Evolutionary conservation across 2,797 vertebrate species (phyloP).

Genomic region (Pseudochirops corinnae): DNA sequence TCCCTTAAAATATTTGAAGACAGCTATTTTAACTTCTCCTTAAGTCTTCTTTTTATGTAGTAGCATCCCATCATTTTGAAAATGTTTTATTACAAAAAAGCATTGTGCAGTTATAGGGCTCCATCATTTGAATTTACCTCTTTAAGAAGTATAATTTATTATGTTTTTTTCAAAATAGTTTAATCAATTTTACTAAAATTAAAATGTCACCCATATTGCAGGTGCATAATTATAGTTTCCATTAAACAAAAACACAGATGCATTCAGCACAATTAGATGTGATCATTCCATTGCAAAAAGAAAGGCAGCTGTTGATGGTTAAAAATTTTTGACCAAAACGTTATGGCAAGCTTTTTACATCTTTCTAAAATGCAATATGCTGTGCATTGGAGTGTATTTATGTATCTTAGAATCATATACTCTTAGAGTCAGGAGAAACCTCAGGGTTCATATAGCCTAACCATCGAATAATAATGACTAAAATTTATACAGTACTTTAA

Average conservation of each 20-base stretch:
- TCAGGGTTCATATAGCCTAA: background rate
- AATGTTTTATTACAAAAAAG: background rate
- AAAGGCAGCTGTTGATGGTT: conserved; percentile 57
- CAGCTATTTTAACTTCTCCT: background rate
- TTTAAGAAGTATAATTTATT: conserved; percentile 64
- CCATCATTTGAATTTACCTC: conserved; percentile 44
- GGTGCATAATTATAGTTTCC: conserved; percentile 69
- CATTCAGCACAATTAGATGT: conserved; percentile 56
- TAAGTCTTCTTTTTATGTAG: background rate
- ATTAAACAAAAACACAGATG: conserved; percentile 75
- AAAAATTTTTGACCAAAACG: conserved; percentile 44
- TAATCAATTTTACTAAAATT: conserved; percentile 75
- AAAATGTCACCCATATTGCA: conserved; percentile 51
- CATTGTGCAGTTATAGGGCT: conserved; percentile 13
- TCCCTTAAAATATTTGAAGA: background rate
- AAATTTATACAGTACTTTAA: background rate
- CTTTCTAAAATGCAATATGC: background rate
- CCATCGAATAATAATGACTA: background rate
- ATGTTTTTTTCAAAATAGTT: conserved; percentile 73
- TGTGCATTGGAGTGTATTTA: background rate
- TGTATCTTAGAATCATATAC: background rate
- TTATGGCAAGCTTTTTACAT: conserved; percentile 3
- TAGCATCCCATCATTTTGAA: background rate
- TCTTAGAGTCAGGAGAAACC: background rate
- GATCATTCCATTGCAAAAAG: conserved; percentile 65